Evolutionary conservation across 2,888 invertebrate species (phyloP).

Genomic region (Augochlorella aurata): DNA sequence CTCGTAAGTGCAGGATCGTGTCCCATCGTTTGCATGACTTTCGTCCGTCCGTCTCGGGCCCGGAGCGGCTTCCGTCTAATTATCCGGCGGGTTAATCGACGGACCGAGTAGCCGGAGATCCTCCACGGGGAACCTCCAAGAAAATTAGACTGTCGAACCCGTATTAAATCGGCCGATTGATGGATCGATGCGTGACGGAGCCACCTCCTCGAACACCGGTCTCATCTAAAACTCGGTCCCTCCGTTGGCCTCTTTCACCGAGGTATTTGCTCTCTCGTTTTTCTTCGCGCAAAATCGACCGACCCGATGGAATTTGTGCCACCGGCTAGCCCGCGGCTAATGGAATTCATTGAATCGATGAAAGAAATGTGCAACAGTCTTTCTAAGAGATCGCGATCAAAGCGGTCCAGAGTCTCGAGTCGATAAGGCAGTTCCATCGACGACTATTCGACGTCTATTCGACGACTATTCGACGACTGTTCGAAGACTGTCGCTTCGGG

Average conservation of each 20-base stretch:
- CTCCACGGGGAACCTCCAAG: slow-evolving; percentile 15
- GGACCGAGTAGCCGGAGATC: slow-evolving; percentile 3
- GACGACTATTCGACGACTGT: background rate
- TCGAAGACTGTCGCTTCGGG: background rate
- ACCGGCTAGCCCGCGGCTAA: no score
- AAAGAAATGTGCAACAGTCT: no score
- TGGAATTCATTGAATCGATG: no score
- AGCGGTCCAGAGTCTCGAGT: no score
- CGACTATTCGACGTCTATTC: no score
- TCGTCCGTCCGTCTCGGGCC: slow-evolving; percentile 27
- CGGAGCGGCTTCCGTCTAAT: slow-evolving; percentile 41
- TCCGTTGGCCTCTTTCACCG: background rate
- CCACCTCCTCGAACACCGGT: background rate
- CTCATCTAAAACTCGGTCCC: background rate
- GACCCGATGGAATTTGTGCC: no score
- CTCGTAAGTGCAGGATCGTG: slow-evolving; percentile 58
- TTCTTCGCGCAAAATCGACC: no score
- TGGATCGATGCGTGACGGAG: slow-evolving; percentile 21
- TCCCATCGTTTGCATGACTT: slow-evolving; percentile 45
- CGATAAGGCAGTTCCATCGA: no score
- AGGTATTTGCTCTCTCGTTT: background rate
- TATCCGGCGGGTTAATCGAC: slow-evolving; percentile 34
- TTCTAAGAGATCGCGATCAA: no score
- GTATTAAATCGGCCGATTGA: slow-evolving; percentile 35
- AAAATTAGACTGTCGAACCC: slow-evolving; percentile 43